phyloP scores from a whole-genome alignment of 2,113 vertebrate genomes.

The Tinamus guttatus region DNA sequence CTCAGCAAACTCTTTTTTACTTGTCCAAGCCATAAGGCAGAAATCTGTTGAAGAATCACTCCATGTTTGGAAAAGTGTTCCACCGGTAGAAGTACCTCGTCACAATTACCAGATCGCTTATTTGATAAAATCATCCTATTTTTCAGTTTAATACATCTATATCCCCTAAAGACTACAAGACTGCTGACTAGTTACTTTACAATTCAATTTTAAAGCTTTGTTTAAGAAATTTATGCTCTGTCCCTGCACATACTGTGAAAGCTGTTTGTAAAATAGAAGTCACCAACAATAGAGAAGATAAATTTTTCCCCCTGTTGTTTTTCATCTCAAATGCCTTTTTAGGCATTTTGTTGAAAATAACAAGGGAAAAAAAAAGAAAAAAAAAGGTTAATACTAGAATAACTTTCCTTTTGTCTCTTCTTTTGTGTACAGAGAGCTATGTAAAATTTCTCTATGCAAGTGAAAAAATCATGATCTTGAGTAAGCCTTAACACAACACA shows the following conservation, averaged over 20 bases:
- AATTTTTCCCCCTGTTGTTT: neutral
- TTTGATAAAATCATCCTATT: slow-evolving; percentile 27
- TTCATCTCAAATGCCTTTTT: neutral
- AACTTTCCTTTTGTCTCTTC: neutral
- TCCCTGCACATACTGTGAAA: neutral
- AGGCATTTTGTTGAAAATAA: neutral
- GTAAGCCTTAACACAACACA: neutral
- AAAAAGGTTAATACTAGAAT: accelerated
- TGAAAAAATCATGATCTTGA: neutral
- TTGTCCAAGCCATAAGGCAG: neutral
- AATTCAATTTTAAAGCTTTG: neutral
- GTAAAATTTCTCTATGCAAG: neutral
- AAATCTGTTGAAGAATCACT: slow-evolving; percentile 12
- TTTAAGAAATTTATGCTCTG: neutral
- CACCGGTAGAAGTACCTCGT: neutral
- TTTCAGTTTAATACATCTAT: slow-evolving; percentile 8
- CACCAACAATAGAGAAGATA: neutral
- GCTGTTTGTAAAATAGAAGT: neutral
- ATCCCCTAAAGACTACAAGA: neutral
- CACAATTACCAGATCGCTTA: slow-evolving; percentile 12
- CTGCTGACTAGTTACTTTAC: neutral
- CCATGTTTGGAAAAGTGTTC: neutral
- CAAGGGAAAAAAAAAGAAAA: neutral
- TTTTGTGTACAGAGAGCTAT: neutral
- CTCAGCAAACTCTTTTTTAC: neutral